Percentiles rank a stretch among this genome's conserved stretches.
Conservation (phyloP, 2,888 invertebrate species). For the Odontocerum albicorne region DNA sequence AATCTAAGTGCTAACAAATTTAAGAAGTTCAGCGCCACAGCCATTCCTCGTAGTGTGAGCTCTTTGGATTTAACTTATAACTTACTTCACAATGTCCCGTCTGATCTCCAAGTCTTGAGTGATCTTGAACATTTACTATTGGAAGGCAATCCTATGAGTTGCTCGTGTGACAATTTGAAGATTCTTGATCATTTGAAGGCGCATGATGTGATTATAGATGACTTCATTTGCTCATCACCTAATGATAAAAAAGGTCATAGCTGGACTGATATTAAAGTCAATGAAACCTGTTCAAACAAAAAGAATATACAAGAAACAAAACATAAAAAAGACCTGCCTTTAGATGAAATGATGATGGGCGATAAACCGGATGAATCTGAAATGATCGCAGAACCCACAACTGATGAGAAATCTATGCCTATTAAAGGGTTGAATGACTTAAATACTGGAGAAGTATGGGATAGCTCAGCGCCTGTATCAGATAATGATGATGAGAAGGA, state of each 20-base stretch:
- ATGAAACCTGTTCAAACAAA: conserved; percentile 51
- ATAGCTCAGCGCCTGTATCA: conserved; percentile 45
- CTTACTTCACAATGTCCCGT: conserved; percentile 60
- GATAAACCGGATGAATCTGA: conserved; percentile 58
- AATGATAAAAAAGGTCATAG: conserved; percentile 53
- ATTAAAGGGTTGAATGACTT: conserved; percentile 47
- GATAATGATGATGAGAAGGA: conserved; percentile 46
- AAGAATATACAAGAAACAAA: conserved; percentile 8
- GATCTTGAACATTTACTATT: conserved; percentile 65
- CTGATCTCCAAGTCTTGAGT: conserved; percentile 57
- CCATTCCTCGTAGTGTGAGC: conserved; percentile 61
- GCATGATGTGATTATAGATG: conserved; percentile 57
- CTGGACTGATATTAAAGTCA: conserved; percentile 61
- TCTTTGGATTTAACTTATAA: conserved; percentile 66
- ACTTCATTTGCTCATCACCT: conserved; percentile 60
- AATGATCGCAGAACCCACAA: conserved; percentile 47
- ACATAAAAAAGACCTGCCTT: conserved; percentile 39
- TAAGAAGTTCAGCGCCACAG: conserved; percentile 53
- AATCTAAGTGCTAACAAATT: conserved; percentile 65
- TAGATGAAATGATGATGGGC: conserved; percentile 64
- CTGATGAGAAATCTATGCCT: conserved; percentile 49
- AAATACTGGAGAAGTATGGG: conserved; percentile 46
- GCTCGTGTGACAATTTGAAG: conserved; percentile 68
- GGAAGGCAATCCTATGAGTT: conserved; percentile 68
- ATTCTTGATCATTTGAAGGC: conserved; percentile 62